Conservation (phyloP, 64 coral and sea anemone species). For the Montipora foliosa region DNA sequence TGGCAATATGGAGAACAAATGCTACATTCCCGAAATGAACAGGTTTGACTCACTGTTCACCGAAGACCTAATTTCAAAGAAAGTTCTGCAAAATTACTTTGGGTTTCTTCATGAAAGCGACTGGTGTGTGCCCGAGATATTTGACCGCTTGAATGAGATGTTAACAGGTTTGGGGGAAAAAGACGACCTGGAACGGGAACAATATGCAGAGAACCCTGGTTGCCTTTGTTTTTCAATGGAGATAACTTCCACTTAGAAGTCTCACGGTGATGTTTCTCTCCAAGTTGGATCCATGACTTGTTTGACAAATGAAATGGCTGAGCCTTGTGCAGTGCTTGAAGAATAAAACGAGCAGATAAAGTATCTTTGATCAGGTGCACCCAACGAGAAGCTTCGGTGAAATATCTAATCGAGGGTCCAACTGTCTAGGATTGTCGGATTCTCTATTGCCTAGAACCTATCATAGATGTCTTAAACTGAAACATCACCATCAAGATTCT, state of each 20-base stretch:
- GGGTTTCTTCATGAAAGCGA: slow-evolving; percentile 34
- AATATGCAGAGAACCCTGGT: slow-evolving; percentile 52
- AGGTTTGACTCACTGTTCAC: slow-evolving; percentile 9
- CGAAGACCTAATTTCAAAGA: slow-evolving; percentile 46
- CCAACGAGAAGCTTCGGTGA: too few species aligned
- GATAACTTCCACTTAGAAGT: neutral
- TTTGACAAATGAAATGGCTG: neutral
- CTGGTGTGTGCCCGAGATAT: slow-evolving; percentile 36
- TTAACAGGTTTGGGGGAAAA: slow-evolving; percentile 34
- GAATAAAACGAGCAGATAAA: too few species aligned
- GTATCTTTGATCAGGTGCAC: too few species aligned
- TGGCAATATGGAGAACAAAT: neutral
- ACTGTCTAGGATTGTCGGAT: too few species aligned
- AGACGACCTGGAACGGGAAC: slow-evolving; percentile 1
- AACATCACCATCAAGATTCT: too few species aligned
- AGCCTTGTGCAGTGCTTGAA: too few species aligned
- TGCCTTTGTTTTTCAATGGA: slow-evolving; percentile 18
- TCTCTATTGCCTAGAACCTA: too few species aligned
- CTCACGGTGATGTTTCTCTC: neutral
- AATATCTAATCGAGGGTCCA: too few species aligned
- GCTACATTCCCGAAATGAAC: slow-evolving; percentile 27
- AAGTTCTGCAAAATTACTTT: slow-evolving; percentile 43
- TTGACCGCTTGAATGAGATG: slow-evolving; percentile 50
- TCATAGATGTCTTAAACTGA: too few species aligned
- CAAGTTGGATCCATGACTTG: neutral